These are phyloP conservation scores for Pharmacophagus antenor DNA, from an alignment of 2,888 invertebrate species.

Conservation along the genomic window DNA sequence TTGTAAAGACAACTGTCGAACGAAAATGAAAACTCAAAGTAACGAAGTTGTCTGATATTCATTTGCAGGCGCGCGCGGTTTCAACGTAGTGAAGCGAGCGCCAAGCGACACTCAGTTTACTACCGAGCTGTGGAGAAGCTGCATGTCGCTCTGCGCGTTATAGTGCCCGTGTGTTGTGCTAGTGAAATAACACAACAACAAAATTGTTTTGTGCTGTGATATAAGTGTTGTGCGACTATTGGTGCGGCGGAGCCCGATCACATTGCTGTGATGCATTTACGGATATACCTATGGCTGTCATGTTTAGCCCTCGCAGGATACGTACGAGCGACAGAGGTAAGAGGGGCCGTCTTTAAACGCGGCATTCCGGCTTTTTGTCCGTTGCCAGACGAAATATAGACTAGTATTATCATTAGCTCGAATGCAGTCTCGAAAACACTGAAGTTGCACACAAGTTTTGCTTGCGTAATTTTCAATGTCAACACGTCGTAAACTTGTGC, in stretches of 20 bases:
- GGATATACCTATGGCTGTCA: slow-evolving; percentile 87
- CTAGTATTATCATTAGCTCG: slow-evolving; percentile 40
- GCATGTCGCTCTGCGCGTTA: slow-evolving; percentile 66
- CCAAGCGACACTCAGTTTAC: slow-evolving; percentile 75
- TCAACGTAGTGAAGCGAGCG: slow-evolving; percentile 60
- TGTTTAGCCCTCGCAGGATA: slow-evolving; percentile 87
- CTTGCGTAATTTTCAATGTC: slow-evolving; percentile 80
- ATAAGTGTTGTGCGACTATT: slow-evolving; percentile 64
- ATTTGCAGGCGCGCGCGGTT: slow-evolving; percentile 57
- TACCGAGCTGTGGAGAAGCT: slow-evolving; percentile 56
- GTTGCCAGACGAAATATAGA: slow-evolving; percentile 37
- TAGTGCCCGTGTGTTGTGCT: slow-evolving; percentile 72
- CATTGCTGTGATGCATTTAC: slow-evolving; percentile 86
- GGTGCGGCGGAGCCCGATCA: slow-evolving; percentile 65
- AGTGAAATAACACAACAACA: slow-evolving; percentile 76
- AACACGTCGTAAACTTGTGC: slow-evolving; percentile 47
- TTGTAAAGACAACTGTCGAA: too few species aligned
- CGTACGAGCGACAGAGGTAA: slow-evolving; percentile 88
- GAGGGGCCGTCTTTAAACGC: slow-evolving; percentile 76
- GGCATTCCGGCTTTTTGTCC: slow-evolving; percentile 74
- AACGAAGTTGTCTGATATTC: slow-evolving; percentile 60
- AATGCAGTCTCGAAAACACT: slow-evolving; percentile 39
- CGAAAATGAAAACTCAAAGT: slow-evolving; percentile 50
- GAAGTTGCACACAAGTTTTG: slow-evolving; percentile 47
- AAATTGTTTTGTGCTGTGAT: slow-evolving; percentile 75